Evolutionary conservation across 2,888 invertebrate genomes (phyloP).

Genomic region (Drosophila kuntzei): DNA sequence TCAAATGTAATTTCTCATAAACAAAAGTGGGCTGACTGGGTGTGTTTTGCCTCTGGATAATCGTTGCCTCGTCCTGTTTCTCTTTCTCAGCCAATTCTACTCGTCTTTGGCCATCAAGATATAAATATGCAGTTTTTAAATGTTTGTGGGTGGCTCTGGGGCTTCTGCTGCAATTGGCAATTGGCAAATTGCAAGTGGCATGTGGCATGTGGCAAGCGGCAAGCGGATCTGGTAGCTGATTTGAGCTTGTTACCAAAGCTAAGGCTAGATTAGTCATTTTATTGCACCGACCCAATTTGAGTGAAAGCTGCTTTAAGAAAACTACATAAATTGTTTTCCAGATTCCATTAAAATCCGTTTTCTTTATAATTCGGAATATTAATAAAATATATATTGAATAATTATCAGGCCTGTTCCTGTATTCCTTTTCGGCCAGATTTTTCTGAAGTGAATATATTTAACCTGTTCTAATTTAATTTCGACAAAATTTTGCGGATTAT

Average conservation of each 20-base stretch:
- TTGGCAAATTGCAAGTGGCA: background rate
- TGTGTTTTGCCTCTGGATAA: slow-evolving; percentile 53
- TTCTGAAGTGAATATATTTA: too few relatives aligned
- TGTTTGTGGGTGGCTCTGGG: slow-evolving; percentile 48
- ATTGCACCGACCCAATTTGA: slow-evolving; percentile 32
- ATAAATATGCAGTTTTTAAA: slow-evolving; percentile 55
- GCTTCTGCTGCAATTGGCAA: background rate
- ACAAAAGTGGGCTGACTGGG: slow-evolving; percentile 75
- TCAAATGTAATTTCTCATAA: slow-evolving; percentile 81
- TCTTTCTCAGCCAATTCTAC: slow-evolving; percentile 38
- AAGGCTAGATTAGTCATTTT: slow-evolving; percentile 21
- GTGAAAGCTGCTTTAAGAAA: slow-evolving; percentile 25
- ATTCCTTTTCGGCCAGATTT: too few relatives aligned
- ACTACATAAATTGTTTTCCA: background rate
- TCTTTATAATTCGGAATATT: too few relatives aligned
- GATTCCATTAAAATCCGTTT: too few relatives aligned
- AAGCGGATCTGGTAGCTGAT: slow-evolving; percentile 61
- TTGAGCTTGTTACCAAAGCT: slow-evolving; percentile 39
- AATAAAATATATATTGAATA: too few relatives aligned
- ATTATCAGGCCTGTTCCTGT: too few relatives aligned
- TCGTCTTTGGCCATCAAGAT: slow-evolving; percentile 65
- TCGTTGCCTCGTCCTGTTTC: slow-evolving; percentile 13
- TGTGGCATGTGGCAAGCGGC: slow-evolving; percentile 30
- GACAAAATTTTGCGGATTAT: too few relatives aligned
- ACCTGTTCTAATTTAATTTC: too few relatives aligned